Evolutionary conservation across 1,140 invertebrate species (phyloP), one percentile per base, ranked within the genome.

Genomic region (Pissodes strobi): DNA sequence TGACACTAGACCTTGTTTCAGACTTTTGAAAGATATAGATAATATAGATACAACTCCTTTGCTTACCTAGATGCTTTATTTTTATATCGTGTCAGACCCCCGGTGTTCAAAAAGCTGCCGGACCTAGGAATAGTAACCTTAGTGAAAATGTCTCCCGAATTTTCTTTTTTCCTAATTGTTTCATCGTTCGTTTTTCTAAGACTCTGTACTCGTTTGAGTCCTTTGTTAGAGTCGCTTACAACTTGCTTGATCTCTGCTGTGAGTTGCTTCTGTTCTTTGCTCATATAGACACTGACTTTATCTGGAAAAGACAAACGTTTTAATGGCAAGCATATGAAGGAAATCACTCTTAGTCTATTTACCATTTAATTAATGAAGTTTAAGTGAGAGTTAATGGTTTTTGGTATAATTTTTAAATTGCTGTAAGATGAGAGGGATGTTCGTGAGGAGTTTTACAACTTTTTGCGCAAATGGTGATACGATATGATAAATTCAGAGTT

Each of bases 81-180:
- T 76, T 88, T 88, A 72, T 89, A 88, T 58, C 86, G 80, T 15
- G 84, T 87, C 34, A 87, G 77, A 8, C 86, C 86, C n/a, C 87
- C 87, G 15, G 89, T 86, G 71, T 91, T 92, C 0, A 93, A 78
- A 70, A 93, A 93, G 72, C 91, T 93, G 1, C 89, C 87, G 52
- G 90, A 90, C 69, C 90, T 82, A 6, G 91, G 91, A 70, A 93
- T 87, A 17, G 91, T 90, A 5, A 93, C 90, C 75, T 90, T 89
- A 0, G 91, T 93, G 60, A 93, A 78, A 62, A 92, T 87, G 74
- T 93, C 91, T 1, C 91, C 90, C 58, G 52, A 80, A 9, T 27
- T 83, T 71, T 71, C 81, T 78, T 34, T 79, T 61, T 38, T 80
- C 75, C 58, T 52, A 8, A 66, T 27, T 6, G 19, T 72, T 58